Conservation (phyloP, 92 coral and sea anemone species). For the Palythoa grandiflora region DNA sequence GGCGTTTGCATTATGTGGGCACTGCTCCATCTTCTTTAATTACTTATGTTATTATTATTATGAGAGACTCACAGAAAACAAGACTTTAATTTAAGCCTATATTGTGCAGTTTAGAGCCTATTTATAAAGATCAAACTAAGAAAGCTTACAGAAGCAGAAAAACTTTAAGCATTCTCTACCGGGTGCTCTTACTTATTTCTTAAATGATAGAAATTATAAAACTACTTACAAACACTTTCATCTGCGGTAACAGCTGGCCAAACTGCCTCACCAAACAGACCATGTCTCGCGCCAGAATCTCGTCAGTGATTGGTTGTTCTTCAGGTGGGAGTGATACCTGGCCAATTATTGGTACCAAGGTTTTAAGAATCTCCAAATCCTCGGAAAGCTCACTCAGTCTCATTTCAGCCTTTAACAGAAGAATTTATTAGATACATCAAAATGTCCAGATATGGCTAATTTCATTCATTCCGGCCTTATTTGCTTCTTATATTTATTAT, state of each 20-base stretch:
- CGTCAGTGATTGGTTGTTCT: neutral
- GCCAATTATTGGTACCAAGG: constrained; percentile 16
- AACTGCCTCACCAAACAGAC: constrained; percentile 20
- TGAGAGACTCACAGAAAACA: too few species aligned
- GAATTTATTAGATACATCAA: neutral
- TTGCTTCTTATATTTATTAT: too few species aligned
- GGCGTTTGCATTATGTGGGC: too few species aligned
- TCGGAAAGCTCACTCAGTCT: constrained; percentile 14
- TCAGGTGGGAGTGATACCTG: neutral
- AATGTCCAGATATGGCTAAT: too few species aligned
- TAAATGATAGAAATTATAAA: neutral
- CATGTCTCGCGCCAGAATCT: neutral
- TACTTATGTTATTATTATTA: too few species aligned
- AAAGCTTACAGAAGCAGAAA: too few species aligned
- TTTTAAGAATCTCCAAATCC: constrained; percentile 20
- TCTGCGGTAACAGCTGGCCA: constrained; percentile 16
- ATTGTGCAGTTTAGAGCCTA: too few species aligned
- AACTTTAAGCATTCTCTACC: neutral
- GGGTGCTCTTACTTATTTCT: neutral
- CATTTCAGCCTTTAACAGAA: neutral
- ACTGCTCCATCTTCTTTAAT: too few species aligned
- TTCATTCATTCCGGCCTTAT: neutral
- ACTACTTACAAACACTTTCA: neutral
- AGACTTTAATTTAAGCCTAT: too few species aligned
- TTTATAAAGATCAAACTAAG: too few species aligned